These are phyloP conservation scores for Aldabrachelys gigantea DNA, from an alignment of 2,113 vertebrate species.

Conservation along the genomic window DNA sequence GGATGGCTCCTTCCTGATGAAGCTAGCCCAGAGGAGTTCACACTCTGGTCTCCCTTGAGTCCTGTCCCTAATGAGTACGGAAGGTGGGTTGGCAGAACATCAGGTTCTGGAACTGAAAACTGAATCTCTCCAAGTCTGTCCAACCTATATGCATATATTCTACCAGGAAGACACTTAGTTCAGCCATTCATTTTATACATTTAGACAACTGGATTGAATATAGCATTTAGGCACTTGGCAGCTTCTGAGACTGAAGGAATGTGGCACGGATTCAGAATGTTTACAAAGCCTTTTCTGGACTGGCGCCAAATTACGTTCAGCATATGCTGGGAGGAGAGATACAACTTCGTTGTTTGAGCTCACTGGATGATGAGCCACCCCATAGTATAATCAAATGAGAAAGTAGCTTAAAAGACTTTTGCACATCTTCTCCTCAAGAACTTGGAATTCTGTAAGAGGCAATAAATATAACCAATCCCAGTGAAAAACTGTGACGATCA, in stretches of 20 bases:
- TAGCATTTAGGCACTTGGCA: conserved; percentile 57
- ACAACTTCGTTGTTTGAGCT: conserved; percentile 38
- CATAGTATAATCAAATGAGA: background rate
- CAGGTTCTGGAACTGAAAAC: conserved; percentile 9
- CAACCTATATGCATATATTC: conserved; percentile 43
- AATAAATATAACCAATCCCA: background rate
- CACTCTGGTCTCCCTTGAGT: background rate
- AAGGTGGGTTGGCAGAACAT: conserved; percentile 30
- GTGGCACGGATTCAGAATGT: conserved; percentile 66
- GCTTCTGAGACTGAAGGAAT: conserved; percentile 44
- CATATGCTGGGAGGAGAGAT: conserved; percentile 64
- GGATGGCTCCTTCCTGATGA: accelerated
- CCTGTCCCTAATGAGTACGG: background rate
- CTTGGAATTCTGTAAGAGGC: background rate
- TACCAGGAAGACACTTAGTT: conserved; percentile 49
- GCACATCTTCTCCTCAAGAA: background rate
- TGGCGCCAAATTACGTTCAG: conserved; percentile 68
- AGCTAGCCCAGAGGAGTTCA: background rate
- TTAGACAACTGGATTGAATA: conserved; percentile 60
- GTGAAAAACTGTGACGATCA: background rate
- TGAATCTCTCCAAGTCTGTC: background rate
- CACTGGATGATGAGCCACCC: conserved; percentile 18
- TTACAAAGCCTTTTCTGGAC: conserved; percentile 69
- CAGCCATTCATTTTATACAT: conserved; percentile 68
- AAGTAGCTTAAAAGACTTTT: background rate